These are phyloP conservation scores for Carassius gibelio DNA, from an alignment of 2,113 vertebrate genomes.

Conservation along the genomic window DNA sequence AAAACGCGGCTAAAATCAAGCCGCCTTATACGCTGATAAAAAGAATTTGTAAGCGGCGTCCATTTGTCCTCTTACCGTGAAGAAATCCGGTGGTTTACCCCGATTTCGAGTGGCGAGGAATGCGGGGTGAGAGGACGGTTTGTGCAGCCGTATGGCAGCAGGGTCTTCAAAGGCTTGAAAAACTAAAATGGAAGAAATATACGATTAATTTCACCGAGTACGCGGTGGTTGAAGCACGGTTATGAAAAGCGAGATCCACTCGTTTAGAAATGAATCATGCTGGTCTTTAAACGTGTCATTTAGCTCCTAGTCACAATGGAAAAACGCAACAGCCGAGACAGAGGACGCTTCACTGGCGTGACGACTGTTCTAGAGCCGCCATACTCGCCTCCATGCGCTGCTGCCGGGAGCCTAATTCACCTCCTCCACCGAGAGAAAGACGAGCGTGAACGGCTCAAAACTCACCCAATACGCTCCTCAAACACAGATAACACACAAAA, in stretches of 20 bases:
- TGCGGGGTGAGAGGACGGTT: slow-evolving; percentile 27
- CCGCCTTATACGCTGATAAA: not conserved
- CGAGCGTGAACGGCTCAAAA: slow-evolving; percentile 56
- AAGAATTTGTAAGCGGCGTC: not conserved
- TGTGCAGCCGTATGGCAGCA: slow-evolving; percentile 59
- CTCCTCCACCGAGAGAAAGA: slow-evolving; percentile 61
- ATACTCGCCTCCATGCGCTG: slow-evolving; percentile 70
- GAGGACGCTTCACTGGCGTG: slow-evolving; percentile 70
- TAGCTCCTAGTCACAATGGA: slow-evolving; percentile 29
- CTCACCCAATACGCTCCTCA: slow-evolving; percentile 59
- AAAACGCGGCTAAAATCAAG: not conserved
- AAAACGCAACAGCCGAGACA: slow-evolving; percentile 62
- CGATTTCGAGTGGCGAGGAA: slow-evolving; percentile 27
- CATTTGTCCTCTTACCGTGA: slow-evolving; percentile 24
- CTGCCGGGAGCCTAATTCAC: slow-evolving; percentile 43
- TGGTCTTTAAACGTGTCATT: not conserved
- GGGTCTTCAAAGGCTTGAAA: slow-evolving; percentile 58
- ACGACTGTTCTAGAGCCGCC: slow-evolving; percentile 76
- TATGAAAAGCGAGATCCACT: not conserved
- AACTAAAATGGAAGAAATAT: slow-evolving; percentile 59
- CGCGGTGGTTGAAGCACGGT: not conserved
- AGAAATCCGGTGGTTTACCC: slow-evolving; percentile 4
- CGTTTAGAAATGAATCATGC: not conserved
- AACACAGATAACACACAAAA: slow-evolving; percentile 44
- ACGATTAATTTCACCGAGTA: not conserved